Base-by-base conservation (phyloP, 2,797 vertebrate species). In the Urophycis tenuis region DNA sequence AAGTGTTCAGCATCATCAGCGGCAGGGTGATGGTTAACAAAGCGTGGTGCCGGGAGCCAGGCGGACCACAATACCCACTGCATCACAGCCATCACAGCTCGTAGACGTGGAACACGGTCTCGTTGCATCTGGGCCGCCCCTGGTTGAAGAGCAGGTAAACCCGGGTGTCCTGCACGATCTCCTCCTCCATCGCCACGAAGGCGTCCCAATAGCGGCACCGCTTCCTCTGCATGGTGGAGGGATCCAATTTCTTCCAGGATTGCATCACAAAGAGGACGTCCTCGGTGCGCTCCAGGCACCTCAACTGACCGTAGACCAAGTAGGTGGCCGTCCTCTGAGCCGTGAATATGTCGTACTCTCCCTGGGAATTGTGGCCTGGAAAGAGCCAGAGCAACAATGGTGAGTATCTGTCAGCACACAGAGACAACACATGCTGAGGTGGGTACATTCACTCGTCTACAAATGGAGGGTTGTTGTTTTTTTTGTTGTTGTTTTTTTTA, bases 161-260 rank as follows among this genome's bases (percentile, higher is more conserved):
- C 2, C 0, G 87, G 3, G 0, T 64, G 15, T n/a, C 8, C 0
- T 33, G 19, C 0, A 0, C 0, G 35, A 90, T 6, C 0, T 0
- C 0, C 3, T 3, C 2, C 0, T 0, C 12, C 0, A 0, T 0
- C 0, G 25, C 25, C 32, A 91, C 85, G 76, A 60, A 80, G 1
- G 78, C 9, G 0, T 53, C 11, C 0, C 0, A 0, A 7, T 19
- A 0, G 0, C 0, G 1, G 0, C 0, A 0, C 0, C 0, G 0
- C 1, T 39, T 29, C 1, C 0, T n/a, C 5, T 78, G 0, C 1
- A 88, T 9, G 0, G 1, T 30, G 12, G 7, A n/a, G 0, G 1
- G 0, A 0, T 1, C n/a, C n/a, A n/a, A n/a, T 0, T 0, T 0
- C 0, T 0, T 0, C 1, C 0, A 0, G 0, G 0, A 45, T 3